Base-by-base conservation (phyloP, 1,140 invertebrate species). In the Archivesica marissinica region DNA sequence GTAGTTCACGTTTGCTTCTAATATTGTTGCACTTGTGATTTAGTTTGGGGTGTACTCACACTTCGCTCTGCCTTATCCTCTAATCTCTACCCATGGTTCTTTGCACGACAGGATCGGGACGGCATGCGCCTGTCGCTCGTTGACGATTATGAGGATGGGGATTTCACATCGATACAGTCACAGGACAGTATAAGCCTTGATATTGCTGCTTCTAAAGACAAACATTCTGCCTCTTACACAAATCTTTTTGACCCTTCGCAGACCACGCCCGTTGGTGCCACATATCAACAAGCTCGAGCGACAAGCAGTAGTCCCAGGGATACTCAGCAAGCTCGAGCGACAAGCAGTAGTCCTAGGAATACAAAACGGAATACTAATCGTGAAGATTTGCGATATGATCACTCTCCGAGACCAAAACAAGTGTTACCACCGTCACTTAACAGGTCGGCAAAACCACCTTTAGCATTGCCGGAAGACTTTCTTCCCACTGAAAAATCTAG, bases 201-300 rank as follows among this genome's bases (percentile, higher is more conserved):
- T 93, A 97, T 98, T 38, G 98, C 97, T 86, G 97, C 97, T 35
- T 97, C 97, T 20, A 64, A 85, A 13, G 94, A 98, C 79, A 91
- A 91, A 75, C 82, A 97, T 88, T 97, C 98, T 87, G 98, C 97
- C 89, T 98, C 97, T 56, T 97, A 97, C 93, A 98, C 95, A 90
- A 99, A 98, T 94, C 97, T 99, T 94, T 98, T 98, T 95, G 95
- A 97, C 80, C 85, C 89, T 75, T 87, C 79, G 59, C 87, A 86
- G 90, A 86, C 38, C 52, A 44, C 39, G 44, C 61, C 90, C 17
- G 85, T 90, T 28, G 88, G 87, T 30, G 89, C 89, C 7, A 59
- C 85, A 3, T 81, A 88, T 13, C 79, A 90, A 86, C 88, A 52
- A 52, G n/a, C 44, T 35, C 7, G 39, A 52, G 66, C 50, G 35